These are phyloP conservation scores for Tauraco erythrolophus DNA, from an alignment of 2,113 vertebrate species.

Conservation along the genomic window DNA sequence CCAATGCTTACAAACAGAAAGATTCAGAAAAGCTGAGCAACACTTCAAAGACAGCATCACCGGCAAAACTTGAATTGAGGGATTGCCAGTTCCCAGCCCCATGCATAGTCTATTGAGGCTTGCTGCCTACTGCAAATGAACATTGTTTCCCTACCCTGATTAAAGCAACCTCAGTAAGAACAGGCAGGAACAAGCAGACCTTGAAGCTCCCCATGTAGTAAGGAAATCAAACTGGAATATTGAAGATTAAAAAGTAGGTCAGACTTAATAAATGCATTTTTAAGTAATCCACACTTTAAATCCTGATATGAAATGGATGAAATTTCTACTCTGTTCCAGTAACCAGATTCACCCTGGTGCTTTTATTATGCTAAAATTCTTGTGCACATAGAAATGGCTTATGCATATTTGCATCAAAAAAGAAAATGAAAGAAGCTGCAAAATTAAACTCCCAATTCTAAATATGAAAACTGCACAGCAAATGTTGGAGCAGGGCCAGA, in stretches of 20 bases:
- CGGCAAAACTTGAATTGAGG: not conserved
- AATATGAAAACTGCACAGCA: not conserved
- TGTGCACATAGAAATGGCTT: slow-evolving; percentile 37
- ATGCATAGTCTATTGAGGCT: not conserved
- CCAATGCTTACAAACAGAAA: not conserved
- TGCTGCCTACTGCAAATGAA: not conserved
- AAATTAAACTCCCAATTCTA: slow-evolving; percentile 52
- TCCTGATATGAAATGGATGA: slow-evolving; percentile 29
- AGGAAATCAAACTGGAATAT: slow-evolving; percentile 54
- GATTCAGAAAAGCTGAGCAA: not conserved
- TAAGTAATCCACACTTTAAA: slow-evolving; percentile 65
- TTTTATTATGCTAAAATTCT: slow-evolving; percentile 65
- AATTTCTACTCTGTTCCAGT: slow-evolving; percentile 25
- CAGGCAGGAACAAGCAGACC: not conserved
- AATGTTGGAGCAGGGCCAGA: not conserved
- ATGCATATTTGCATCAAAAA: slow-evolving; percentile 63
- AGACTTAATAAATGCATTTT: slow-evolving; percentile 72
- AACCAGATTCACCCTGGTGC: slow-evolving; percentile 8
- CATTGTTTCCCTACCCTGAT: accelerated
- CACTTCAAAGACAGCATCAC: not conserved
- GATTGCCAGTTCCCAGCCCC: not conserved
- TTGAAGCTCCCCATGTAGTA: slow-evolving; percentile 6
- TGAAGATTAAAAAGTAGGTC: slow-evolving; percentile 78
- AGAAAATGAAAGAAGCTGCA: slow-evolving; percentile 41
- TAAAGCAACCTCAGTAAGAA: not conserved